Percentiles rank a stretch among this genome's conserved stretches.
These are phyloP conservation scores for Drepana arcuata DNA, from an alignment of 1,140 invertebrate genomes.

Conservation along the genomic window DNA sequence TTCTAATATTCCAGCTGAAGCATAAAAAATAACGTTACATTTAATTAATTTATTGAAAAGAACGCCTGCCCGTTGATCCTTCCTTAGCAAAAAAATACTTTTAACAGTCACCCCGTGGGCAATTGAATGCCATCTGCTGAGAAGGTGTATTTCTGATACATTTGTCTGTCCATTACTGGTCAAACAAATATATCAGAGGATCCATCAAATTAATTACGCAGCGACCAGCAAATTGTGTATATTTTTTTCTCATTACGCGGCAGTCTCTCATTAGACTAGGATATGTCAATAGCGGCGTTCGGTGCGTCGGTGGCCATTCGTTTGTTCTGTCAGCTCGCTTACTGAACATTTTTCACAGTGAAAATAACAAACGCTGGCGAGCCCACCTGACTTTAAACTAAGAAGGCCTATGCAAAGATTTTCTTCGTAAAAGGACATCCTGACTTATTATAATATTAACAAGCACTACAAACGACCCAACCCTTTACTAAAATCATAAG, in stretches of 20 bases:
- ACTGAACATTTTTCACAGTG: slow-evolving; percentile 21
- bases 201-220: slow-evolving; percentile 24
- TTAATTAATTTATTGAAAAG: no score
- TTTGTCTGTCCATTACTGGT: slow-evolving; percentile 12
- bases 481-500: no score
- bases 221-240: slow-evolving; percentile 24
- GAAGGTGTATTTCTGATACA: no score
- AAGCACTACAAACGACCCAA: no score
- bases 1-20: slow-evolving; percentile 18
- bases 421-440: no score
- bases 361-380: slow-evolving; percentile 22
- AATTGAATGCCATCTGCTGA: no score
- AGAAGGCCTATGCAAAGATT: no score
- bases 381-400: slow-evolving; percentile 30
- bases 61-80: slow-evolving; percentile 16
- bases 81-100: no score
- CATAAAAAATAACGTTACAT: slow-evolving; percentile 17
- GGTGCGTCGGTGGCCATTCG: slow-evolving; percentile 18
- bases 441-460: no score
- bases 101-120: no score
- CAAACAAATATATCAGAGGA: slow-evolving; percentile 12
- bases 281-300: slow-evolving; percentile 21
- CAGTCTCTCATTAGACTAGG: slow-evolving; percentile 22
- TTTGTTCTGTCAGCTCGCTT: slow-evolving; percentile 27
- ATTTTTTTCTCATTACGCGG: slow-evolving; percentile 32